Base-by-base conservation (phyloP, 2,888 invertebrate genomes). In the Pyrrhosoma nymphula region DNA sequence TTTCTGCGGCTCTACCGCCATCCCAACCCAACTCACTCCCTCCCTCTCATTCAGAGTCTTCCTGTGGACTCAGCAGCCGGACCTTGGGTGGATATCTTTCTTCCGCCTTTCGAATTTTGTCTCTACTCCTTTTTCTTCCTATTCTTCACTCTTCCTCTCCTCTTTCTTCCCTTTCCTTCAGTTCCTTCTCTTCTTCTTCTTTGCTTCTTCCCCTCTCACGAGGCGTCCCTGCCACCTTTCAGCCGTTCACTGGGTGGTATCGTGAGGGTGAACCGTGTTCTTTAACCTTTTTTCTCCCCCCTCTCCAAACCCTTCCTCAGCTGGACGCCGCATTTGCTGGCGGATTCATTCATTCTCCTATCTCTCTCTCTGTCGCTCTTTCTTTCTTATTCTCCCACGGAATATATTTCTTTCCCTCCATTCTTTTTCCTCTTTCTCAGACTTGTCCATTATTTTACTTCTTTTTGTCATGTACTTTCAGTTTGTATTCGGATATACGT, bases 21-120 rank as follows among this genome's bases (percentile, higher is more conserved):
- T 14, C 12, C 82, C 69, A 20, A 23, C 8, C 23, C 30, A 30
- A 39, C 39, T 39, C 91, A 63, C 35, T 39, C 56, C 47, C 39
- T 10, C 39, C 23, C 30, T 63, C 60, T 26, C 63, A 63, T 63
- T 39, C 39, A 60, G 30, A 63, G 60, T 39, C 91, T 91, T 91
- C 91, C 91, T 91, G 91, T 91, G 63, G 91, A 91, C 63, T 91
- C 91, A 91, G 91, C 91, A 91, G 63, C 63, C 63, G 56, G 91
- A 91, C 63, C 91, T 23, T 39, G 35, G 39, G 18, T 39, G 39
- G 91, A 89, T 89, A 26, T 89, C 89, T 89, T 89, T 47, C 55
- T 89, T 55, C 26, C 89, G 26, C 47, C 55, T 56, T n/a, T 89
- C 56, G 55, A n/a, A 47, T 89, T 89, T 39, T 20, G 0, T 4